Percentiles rank a stretch among this genome's conserved stretches.
Evolutionary conservation across 2,888 invertebrate species (phyloP).

Genomic region (Oxyscelio sp.): DNA sequence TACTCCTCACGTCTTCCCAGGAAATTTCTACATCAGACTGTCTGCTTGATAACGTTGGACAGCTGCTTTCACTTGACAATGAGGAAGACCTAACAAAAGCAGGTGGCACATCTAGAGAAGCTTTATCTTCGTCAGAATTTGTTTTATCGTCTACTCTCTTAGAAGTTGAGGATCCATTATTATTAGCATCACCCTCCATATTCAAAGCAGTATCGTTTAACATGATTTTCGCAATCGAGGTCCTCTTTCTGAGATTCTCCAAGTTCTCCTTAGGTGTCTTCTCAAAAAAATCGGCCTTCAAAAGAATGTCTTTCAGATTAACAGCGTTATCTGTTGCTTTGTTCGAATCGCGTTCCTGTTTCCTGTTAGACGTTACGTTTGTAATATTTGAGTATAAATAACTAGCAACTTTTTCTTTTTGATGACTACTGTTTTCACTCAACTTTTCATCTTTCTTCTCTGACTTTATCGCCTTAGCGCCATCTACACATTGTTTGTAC

Average conservation of each 20-base stretch:
- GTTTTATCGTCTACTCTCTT: conserved; percentile 65
- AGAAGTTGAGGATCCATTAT: conserved; percentile 66
- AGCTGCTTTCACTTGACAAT: conserved; percentile 84
- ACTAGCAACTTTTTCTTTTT: conserved; percentile 2
- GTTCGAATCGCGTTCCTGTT: conserved; percentile 19
- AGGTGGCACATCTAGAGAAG: conserved; percentile 78
- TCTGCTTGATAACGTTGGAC: conserved; percentile 84
- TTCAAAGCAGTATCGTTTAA: conserved; percentile 79
- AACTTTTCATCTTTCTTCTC: conserved; percentile 36
- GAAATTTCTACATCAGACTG: conserved; percentile 84
- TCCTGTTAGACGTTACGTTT: background rate
- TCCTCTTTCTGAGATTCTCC: conserved; percentile 85
- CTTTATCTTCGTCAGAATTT: conserved; percentile 71
- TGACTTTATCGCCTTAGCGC: conserved; percentile 76
- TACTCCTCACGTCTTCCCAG: conserved; percentile 83
- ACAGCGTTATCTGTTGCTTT: conserved; percentile 79
- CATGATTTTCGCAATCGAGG: conserved; percentile 85
- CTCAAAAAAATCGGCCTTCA: conserved; percentile 82
- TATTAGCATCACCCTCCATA: conserved; percentile 71
- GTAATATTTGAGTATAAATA: conserved; percentile 75
- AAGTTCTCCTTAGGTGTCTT: conserved; percentile 84
- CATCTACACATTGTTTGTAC: conserved; percentile 86
- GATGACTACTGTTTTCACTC: conserved; percentile 34
- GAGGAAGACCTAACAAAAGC: conserved; percentile 83
- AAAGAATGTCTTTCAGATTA: conserved; percentile 85